phyloP scores from a whole-genome alignment of 1,140 invertebrate genomes.

The Reticulitermes speratus region DNA sequence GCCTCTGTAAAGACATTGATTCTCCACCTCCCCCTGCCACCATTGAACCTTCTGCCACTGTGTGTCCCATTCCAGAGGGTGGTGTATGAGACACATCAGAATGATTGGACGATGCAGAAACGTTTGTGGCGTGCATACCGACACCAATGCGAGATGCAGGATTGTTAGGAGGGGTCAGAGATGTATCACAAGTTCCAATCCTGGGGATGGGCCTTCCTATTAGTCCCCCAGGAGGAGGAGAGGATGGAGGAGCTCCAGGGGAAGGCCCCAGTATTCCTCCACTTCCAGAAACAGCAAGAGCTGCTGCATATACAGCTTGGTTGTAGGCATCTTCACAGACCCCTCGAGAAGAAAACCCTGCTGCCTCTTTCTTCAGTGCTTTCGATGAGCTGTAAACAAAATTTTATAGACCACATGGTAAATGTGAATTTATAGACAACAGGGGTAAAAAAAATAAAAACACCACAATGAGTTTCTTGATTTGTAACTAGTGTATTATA shows the following conservation, averaged over 20 bases:
- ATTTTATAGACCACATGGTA: not conserved
- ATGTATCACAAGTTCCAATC: constrained; percentile 44
- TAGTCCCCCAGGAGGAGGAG: constrained; percentile 20
- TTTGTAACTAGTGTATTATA: too few relatives aligned
- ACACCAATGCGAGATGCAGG: constrained; percentile 29
- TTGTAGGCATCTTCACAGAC: constrained; percentile 27
- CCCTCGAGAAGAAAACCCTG: constrained; percentile 51
- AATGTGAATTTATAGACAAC: too few relatives aligned
- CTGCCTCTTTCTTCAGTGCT: constrained; percentile 61
- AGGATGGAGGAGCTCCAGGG: not conserved
- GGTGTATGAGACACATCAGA: constrained; percentile 36
- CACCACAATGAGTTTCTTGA: too few relatives aligned
- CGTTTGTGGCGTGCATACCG: constrained; percentile 29
- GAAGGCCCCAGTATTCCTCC: not conserved
- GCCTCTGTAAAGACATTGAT: constrained; percentile 34
- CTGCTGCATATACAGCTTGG: constrained; percentile 41
- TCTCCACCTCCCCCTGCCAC: constrained; percentile 8
- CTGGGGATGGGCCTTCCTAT: constrained; percentile 38
- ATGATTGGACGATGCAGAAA: constrained; percentile 36
- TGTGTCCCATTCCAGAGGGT: not conserved
- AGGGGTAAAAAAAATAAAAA: too few relatives aligned
- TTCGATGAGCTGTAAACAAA: constrained; percentile 56
- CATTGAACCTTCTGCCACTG: not conserved
- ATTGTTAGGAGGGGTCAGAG: constrained; percentile 30
- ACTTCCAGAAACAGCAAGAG: constrained; percentile 35